phyloP scores from a whole-genome alignment of 2,888 invertebrate genomes.

The Micropterix aruncella region DNA sequence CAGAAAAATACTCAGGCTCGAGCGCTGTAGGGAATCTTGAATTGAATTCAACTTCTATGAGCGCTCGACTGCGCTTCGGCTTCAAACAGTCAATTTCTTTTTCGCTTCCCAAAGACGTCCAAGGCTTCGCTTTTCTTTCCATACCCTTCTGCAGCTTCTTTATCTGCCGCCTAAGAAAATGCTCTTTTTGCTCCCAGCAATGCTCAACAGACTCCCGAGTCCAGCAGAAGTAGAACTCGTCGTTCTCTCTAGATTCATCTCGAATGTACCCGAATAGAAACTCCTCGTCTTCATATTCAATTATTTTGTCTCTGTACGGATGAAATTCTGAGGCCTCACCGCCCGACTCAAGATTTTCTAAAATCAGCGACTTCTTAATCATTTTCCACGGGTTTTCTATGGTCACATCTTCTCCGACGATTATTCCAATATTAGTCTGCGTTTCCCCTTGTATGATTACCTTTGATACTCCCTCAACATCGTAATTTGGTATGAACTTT shows the following conservation, averaged over 20 bases:
- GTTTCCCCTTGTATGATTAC: conserved; percentile 39
- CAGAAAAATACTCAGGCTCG: conserved; percentile 30
- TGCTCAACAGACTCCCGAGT: conserved; percentile 40
- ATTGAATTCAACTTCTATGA: conserved; percentile 54
- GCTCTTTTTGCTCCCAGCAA: conserved; percentile 33
- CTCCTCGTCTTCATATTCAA: conserved; percentile 25
- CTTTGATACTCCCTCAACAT: conserved; percentile 40
- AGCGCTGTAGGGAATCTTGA: conserved; percentile 41
- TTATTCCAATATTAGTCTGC: conserved; percentile 45
- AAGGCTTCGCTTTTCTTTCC: conserved; percentile 37
- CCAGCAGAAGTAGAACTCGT: conserved; percentile 56
- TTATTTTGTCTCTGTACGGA: conserved; percentile 23
- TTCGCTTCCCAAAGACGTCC: conserved; percentile 52
- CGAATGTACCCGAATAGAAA: conserved; percentile 54
- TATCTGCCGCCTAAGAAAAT: conserved; percentile 40
- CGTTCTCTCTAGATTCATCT: conserved; percentile 41
- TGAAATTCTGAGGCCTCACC: conserved; percentile 35
- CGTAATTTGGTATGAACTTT: conserved; percentile 32
- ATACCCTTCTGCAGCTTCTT: conserved; percentile 41
- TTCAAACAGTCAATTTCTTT: conserved; percentile 40
- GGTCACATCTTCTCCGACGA: conserved; percentile 53
- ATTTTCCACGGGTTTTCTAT: conserved; percentile 62
- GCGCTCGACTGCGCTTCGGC: conserved; percentile 37
- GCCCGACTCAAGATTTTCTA: conserved; percentile 44
- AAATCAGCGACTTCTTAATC: conserved; percentile 42